Conservation (phyloP, 1,140 invertebrate genomes). For the Teleopsis dalmanni region DNA sequence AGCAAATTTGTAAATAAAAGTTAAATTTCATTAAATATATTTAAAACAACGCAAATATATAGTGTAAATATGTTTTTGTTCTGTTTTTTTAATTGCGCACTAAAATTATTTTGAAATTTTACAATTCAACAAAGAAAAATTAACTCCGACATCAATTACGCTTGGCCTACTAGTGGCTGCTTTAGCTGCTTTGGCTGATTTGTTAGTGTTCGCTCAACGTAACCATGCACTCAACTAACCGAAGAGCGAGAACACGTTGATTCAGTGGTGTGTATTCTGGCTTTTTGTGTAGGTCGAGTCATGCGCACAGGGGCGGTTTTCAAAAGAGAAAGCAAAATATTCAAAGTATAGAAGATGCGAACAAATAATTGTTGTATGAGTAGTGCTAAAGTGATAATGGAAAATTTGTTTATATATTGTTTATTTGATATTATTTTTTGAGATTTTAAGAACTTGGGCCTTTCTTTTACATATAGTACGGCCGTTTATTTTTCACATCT, state of each 20-base stretch:
- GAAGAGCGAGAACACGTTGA: not conserved
- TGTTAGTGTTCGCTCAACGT: not conserved
- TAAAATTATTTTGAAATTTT: constrained; percentile 6
- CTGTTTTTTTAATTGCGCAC: constrained; percentile 7
- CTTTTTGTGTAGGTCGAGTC: constrained; percentile 8
- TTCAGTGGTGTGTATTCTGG: constrained; percentile 5
- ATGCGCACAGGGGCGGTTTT: constrained; percentile 1
- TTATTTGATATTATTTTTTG: too few relatives aligned
- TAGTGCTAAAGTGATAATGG: too few relatives aligned
- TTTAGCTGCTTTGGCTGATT: not conserved
- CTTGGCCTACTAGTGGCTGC: constrained; percentile 5
- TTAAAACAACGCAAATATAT: too few relatives aligned
- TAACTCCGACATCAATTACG: too few relatives aligned
- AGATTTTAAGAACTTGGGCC: too few relatives aligned
- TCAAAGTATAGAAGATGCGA: too few relatives aligned
- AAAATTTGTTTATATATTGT: too few relatives aligned
- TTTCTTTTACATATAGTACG: too few relatives aligned
- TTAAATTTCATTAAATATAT: constrained; percentile 1
- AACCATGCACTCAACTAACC: not conserved
- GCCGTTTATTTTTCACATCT: too few relatives aligned
- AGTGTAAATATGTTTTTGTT: too few relatives aligned
- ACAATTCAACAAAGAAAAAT: constrained; percentile 9
- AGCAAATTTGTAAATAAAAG: constrained; percentile 1
- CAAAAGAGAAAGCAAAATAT: too few relatives aligned
- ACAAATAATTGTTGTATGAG: too few relatives aligned